Percentiles rank a stretch among this genome's conserved stretches.
Evolutionary conservation across 2,113 vertebrate species (phyloP).

Genomic region (Chitala chitala): DNA sequence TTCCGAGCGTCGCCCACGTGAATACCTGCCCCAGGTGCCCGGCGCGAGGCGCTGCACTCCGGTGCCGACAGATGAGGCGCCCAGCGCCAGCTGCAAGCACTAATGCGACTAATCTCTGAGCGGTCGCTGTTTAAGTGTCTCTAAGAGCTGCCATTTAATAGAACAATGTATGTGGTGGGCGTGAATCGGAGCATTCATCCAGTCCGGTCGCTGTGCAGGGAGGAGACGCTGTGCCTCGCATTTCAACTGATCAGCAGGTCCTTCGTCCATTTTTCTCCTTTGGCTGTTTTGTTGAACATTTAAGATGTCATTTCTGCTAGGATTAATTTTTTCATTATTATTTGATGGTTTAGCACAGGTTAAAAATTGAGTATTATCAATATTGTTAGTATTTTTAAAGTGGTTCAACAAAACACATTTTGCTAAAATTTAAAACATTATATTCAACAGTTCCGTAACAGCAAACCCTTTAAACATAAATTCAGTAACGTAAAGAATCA

Average conservation of each 20-base stretch:
- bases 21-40: not conserved
- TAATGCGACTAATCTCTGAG: constrained; percentile 47
- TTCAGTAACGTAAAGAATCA: not conserved
- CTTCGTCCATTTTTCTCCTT: not conserved
- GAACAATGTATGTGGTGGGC: constrained; percentile 30
- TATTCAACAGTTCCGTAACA: not conserved
- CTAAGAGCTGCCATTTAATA: constrained; percentile 37
- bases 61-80: constrained; percentile 5
- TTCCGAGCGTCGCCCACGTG: not conserved
- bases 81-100: constrained; percentile 31
- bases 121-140: constrained; percentile 46
- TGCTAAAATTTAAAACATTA: not conserved
- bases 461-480: not conserved
- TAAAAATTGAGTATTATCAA: too few species aligned
- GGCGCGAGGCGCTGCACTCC: not conserved
- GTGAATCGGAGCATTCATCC: not conserved
- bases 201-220: not conserved
- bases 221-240: not conserved
- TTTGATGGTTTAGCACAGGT: too few species aligned
- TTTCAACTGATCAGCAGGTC: not conserved
- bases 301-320: not conserved
- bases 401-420: too few species aligned
- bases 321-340: too few species aligned
- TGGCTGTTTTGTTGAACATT: not conserved
- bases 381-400: too few species aligned